Evolutionary conservation across 2,797 vertebrate species (phyloP).

Genomic region (Paguma larvata): DNA sequence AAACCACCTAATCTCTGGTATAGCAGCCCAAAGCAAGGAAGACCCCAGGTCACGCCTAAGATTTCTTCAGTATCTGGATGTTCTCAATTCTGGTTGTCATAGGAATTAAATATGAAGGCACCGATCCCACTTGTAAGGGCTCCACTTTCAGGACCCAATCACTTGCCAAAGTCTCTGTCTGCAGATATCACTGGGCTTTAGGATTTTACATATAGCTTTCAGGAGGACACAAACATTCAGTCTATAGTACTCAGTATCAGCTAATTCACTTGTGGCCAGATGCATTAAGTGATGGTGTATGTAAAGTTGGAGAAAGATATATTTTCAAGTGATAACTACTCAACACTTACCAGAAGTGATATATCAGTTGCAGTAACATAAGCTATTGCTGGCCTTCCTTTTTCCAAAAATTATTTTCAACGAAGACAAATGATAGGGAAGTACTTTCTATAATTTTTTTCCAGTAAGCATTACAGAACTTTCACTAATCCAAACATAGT

Average conservation of each 20-base stretch:
- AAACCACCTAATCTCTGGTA: neutral
- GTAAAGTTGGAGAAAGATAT: neutral
- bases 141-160: neutral
- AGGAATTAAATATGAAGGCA: neutral
- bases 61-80: neutral
- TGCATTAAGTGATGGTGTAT: neutral
- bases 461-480: neutral
- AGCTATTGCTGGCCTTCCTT: neutral
- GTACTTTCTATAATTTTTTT: constrained; percentile 17
- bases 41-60: neutral
- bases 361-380: neutral
- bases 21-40: neutral
- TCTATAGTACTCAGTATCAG: neutral
- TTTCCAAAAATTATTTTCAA: constrained; percentile 24
- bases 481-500: constrained; percentile 10
- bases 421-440: neutral
- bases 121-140: neutral
- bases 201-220: neutral
- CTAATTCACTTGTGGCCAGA: neutral
- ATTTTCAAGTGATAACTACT: neutral
- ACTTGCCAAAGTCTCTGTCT: neutral
- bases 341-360: neutral
- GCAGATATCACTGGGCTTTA: neutral
- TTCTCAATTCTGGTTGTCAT: neutral
- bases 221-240: neutral